Conservation (phyloP, 2,113 vertebrate genomes). For the Rhagologus leucostigma region DNA sequence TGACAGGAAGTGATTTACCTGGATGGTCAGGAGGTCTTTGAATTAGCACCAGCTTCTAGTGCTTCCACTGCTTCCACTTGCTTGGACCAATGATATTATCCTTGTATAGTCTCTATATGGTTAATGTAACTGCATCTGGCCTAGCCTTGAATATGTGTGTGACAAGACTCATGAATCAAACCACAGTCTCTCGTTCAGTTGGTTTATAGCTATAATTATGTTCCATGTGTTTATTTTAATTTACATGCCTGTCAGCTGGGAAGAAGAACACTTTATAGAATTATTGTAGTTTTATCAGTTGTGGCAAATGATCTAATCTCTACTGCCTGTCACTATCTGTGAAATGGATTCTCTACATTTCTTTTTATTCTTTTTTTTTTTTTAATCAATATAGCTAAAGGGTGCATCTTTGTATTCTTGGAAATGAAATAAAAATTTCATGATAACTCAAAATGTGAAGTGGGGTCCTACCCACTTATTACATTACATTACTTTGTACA, state of each 20-base stretch:
- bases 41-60: background rate
- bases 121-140: background rate
- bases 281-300: background rate
- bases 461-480: background rate
- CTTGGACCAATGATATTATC: background rate
- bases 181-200: background rate
- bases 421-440: background rate
- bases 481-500: background rate
- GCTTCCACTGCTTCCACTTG: background rate
- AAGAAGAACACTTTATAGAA: background rate
- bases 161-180: background rate
- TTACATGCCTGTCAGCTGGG: background rate
- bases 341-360: slow-evolving; percentile 8
- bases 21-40: background rate
- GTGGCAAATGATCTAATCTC: slow-evolving; percentile 14
- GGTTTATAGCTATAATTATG: background rate
- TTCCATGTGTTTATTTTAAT: slow-evolving; percentile 8
- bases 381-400: background rate
- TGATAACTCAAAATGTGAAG: background rate
- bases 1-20: background rate
- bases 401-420: background rate
- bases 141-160: background rate
- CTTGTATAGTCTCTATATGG: background rate
- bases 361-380: background rate
- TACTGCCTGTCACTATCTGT: background rate